phyloP scores from a whole-genome alignment of 1,140 invertebrate genomes.

The Drosophila bifasciata region DNA sequence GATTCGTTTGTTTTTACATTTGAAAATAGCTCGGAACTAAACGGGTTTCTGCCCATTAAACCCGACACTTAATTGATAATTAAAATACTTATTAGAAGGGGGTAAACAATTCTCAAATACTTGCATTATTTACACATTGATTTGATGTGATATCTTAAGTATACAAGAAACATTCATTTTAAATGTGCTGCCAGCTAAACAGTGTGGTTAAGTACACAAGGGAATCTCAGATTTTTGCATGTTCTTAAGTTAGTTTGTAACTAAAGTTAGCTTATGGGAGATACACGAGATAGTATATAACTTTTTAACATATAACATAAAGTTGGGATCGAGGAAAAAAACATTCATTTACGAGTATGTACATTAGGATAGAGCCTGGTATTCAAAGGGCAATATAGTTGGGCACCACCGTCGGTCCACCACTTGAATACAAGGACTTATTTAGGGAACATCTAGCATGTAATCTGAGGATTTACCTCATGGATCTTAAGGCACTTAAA shows the following conservation, averaged over 20 bases:
- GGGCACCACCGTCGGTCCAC: too few species aligned
- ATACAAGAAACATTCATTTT: too few species aligned
- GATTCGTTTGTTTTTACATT: not conserved
- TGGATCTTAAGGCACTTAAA: slow-evolving; percentile 48
- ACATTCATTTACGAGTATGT: slow-evolving; percentile 1
- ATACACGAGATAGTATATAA: not conserved
- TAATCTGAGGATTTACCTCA: not conserved
- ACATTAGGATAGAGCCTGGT: slow-evolving; percentile 2
- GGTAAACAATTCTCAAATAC: too few species aligned
- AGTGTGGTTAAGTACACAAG: not conserved
- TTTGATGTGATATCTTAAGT: too few species aligned
- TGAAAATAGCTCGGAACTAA: not conserved
- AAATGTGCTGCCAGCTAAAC: too few species aligned
- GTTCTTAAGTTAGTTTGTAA: slow-evolving; percentile 1
- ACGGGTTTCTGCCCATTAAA: too few species aligned
- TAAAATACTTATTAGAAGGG: too few species aligned
- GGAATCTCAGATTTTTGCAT: slow-evolving; percentile 13
- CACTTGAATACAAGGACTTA: too few species aligned
- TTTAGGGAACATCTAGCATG: slow-evolving; percentile 1
- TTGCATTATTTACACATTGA: too few species aligned
- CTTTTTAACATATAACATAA: slow-evolving; percentile 4
- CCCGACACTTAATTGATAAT: too few species aligned
- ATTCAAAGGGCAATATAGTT: too few species aligned
- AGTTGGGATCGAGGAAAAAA: too few species aligned
- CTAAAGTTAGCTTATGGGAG: not conserved